Base-by-base conservation (phyloP, 2,888 invertebrate genomes). In the Trissolcus japonicus region DNA sequence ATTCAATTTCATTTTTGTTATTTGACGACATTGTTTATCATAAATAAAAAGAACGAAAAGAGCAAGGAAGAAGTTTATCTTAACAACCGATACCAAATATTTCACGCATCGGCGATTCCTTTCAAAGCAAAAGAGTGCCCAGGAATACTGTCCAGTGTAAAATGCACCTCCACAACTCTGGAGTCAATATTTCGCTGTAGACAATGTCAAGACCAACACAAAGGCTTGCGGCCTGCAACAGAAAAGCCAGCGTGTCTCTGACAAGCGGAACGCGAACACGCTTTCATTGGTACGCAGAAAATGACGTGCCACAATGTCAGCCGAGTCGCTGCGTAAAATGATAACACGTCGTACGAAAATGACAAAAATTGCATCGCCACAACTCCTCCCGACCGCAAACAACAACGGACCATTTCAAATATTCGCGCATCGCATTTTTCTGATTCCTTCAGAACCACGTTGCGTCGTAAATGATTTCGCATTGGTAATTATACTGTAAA, bases 391-490 rank as follows among this genome's bases (percentile, higher is more conserved):
- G n/a, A n/a, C n/a, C n/a, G n/a, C n/a, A n/a, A n/a, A n/a, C n/a
- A n/a, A n/a, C n/a, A n/a, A n/a, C n/a, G n/a, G n/a, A n/a, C n/a
- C n/a, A n/a, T n/a, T n/a, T n/a, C n/a, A n/a, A n/a, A n/a, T n/a
- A n/a, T 46, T 29, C 9, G 29, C 29, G 6, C 29, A 9, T 6
- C 29, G 29, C 29, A 29, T 29, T n/a, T n/a, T n/a, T n/a, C n/a
- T 29, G 29, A n/a, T n/a, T 46, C n/a, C n/a, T n/a, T n/a, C n/a
- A n/a, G n/a, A n/a, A n/a, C n/a, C n/a, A n/a, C n/a, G n/a, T n/a
- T n/a, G n/a, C n/a, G n/a, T n/a, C n/a, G n/a, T n/a, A n/a, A 68
- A 77, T 77, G 79, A 82, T 80, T 80, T 74, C 73, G 55, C 67
- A 61, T 43, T 56, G 50, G 76, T 72, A 76, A 79, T 66, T n/a